Evolutionary conservation across 1,140 invertebrate genomes (phyloP).

Genomic region (Euura lappo): DNA sequence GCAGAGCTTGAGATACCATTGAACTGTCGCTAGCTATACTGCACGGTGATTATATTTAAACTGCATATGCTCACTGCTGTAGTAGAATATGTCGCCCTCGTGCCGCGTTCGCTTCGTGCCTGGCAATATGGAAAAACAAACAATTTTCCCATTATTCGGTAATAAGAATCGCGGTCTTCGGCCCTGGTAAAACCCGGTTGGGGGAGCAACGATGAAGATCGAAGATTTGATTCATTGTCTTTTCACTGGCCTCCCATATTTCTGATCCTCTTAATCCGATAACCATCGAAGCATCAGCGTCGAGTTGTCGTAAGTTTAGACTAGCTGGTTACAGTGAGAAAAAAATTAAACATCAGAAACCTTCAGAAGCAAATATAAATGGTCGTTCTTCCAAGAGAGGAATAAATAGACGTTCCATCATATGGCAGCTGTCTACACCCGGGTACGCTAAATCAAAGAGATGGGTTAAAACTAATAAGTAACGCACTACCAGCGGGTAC

Average conservation of each 20-base stretch:
- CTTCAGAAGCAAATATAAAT: slow-evolving; percentile 28
- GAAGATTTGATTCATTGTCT: too few relatives aligned
- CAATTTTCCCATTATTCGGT: too few relatives aligned
- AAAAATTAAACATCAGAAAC: slow-evolving; percentile 5
- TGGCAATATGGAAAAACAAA: too few relatives aligned
- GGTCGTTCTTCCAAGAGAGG: slow-evolving; percentile 32
- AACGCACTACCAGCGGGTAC: neutral
- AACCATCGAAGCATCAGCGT: neutral
- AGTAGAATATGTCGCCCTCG: too few relatives aligned
- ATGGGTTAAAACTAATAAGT: slow-evolving; percentile 5
- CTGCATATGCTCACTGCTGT: slow-evolving; percentile 1
- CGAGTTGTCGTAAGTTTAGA: slow-evolving; percentile 2
- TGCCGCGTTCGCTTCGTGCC: too few relatives aligned
- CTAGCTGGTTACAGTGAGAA: neutral
- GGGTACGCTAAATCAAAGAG: slow-evolving; percentile 34
- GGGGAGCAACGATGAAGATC: too few relatives aligned
- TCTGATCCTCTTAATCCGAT: neutral
- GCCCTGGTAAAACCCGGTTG: too few relatives aligned
- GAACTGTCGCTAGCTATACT: slow-evolving; percentile 1
- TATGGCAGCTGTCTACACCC: slow-evolving; percentile 36
- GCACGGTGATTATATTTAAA: slow-evolving; percentile 4
- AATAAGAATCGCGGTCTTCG: too few relatives aligned
- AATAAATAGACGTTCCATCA: slow-evolving; percentile 35
- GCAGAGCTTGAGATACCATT: neutral
- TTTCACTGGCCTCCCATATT: too few relatives aligned